Conservation (phyloP, 2,797 vertebrate species). For the Anabacerthia variegaticeps region DNA sequence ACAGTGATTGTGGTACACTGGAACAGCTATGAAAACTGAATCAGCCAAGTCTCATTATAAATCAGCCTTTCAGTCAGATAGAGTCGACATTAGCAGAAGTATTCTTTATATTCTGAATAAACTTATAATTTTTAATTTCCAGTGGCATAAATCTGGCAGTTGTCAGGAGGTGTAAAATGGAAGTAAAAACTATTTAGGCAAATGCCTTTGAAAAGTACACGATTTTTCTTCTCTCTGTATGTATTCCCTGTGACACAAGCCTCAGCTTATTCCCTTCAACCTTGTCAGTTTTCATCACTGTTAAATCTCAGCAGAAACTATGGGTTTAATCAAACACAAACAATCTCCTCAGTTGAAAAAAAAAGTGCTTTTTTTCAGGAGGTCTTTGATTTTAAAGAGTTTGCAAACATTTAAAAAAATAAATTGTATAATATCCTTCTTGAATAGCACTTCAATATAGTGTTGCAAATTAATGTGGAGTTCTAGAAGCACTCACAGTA, state of each 20-base stretch:
- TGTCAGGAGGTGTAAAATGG: neutral
- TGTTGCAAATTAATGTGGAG: neutral
- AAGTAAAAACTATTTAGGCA: constrained; percentile 4
- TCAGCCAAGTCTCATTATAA: neutral
- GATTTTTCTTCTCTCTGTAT: neutral
- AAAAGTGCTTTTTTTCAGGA: neutral
- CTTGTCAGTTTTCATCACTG: constrained; percentile 45
- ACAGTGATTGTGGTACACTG: neutral
- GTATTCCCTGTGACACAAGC: neutral
- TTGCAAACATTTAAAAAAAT: constrained; percentile 20
- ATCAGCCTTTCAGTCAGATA: neutral
- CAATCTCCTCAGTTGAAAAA: neutral
- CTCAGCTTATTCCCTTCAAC: constrained; percentile 26
- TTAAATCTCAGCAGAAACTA: constrained; percentile 34
- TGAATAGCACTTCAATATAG: neutral
- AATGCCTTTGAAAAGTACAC: constrained; percentile 22
- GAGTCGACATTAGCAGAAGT: neutral
- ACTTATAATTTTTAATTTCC: constrained; percentile 25
- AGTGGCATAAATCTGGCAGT: neutral
- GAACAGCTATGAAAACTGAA: neutral
- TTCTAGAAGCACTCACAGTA: constrained; percentile 1
- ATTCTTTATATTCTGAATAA: neutral
- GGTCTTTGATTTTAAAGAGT: neutral
- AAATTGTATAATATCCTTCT: neutral
- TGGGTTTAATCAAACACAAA: neutral